phyloP scores from a whole-genome alignment of 2,113 vertebrate species.

The Butastur rufipennis region DNA sequence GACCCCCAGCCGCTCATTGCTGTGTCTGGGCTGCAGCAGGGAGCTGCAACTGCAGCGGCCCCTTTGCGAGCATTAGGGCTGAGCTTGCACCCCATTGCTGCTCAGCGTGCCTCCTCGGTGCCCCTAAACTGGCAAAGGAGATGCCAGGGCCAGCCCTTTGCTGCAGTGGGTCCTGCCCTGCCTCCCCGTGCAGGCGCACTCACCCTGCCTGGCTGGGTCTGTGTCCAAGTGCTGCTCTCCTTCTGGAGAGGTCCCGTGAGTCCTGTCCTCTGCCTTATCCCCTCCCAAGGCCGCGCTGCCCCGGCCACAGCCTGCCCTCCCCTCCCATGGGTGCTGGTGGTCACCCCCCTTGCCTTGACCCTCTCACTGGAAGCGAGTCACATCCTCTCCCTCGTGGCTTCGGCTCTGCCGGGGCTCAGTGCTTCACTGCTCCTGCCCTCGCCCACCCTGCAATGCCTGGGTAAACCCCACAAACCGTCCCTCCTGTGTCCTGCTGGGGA shows the following conservation, averaged over 20 bases:
- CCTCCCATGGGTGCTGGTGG: neutral
- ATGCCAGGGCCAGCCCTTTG: neutral
- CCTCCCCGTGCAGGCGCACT: accelerated
- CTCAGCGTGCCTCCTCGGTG: neutral
- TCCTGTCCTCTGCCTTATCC: neutral
- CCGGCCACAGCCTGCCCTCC: accelerated
- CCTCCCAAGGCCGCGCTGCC: neutral
- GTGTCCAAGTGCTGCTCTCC: neutral
- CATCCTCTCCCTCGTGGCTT: neutral
- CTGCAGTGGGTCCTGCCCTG: neutral
- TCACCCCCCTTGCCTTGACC: neutral
- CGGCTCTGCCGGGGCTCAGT: accelerated
- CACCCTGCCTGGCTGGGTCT: neutral
- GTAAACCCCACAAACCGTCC: neutral
- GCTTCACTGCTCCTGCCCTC: neutral
- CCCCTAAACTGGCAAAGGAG: neutral
- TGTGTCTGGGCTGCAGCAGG: neutral
- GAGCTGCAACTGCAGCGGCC: neutral
- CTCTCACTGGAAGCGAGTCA: neutral
- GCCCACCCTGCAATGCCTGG: neutral
- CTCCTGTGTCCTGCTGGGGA: accelerated
- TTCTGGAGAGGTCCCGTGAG: neutral
- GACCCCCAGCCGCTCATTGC: neutral
- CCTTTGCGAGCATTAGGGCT: neutral
- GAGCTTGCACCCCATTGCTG: neutral